Evolutionary conservation across 2,797 vertebrate species (phyloP), one percentile per base, ranked within the genome.

Genomic region (Coendou prehensilis): DNA sequence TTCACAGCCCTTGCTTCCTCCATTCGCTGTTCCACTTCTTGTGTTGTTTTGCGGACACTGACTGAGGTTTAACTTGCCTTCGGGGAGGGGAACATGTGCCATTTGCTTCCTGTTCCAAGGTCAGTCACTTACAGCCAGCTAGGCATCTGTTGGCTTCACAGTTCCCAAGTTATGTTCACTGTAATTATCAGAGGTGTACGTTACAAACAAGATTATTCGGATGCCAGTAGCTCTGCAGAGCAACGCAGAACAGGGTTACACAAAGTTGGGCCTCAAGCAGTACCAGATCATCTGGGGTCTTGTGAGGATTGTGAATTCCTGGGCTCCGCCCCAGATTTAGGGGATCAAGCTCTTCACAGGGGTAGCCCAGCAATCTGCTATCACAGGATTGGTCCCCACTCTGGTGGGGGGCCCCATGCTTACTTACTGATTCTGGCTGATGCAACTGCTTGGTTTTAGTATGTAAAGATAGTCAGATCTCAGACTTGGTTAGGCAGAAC

Each of bases 151-250:
- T 45, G 56, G 23, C 69, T 73, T 88, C 41, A 80, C 28, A 3
- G 9, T 67, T 71, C 37, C 94, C 23, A 91, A 63, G 57, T 91
- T 89, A 54, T 80, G 8, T 83, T 91, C 56, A 84, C 52, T 76
- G 0, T 64, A 89, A 54, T 85, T 23, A 69, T 61, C 33, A 57
- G 20, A 3, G 22, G 10, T 41, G 5, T 59, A 26, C 41, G 1
- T 84, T 92, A 67, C 78, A 95, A 91, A 90, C 76, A 85, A 85
- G 28, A 75, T 23, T 52, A 7, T 8, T 52, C 33, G 26, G 28
- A 80, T 15, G 9, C 6, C 0, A 57, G 30, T 45, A 82, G 18
- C 78, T 91, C 59, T 80, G 22, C 33, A 71, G 76, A 87, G 4
- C 33, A 59, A 41, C 59, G 22, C 2, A 64, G 14, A 59, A 26